phyloP scores from a whole-genome alignment of 1,140 invertebrate species.

The Drosophila pectinifera region DNA sequence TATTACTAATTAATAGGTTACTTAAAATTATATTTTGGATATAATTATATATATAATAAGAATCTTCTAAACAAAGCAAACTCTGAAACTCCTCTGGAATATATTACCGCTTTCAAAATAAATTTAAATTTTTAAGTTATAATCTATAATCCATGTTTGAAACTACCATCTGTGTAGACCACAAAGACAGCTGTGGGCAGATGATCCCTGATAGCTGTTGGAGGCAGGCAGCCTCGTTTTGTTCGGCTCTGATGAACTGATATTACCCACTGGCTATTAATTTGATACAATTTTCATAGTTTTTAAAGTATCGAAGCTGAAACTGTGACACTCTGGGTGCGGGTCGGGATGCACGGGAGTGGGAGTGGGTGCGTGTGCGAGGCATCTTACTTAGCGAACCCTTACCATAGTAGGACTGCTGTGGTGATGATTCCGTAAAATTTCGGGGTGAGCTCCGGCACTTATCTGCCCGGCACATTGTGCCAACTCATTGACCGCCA shows the following conservation, averaged over 20 bases:
- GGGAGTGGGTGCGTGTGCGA: slow-evolving; percentile 23
- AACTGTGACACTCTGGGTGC: slow-evolving; percentile 33
- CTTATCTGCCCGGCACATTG: slow-evolving; percentile 70
- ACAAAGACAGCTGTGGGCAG: slow-evolving; percentile 20
- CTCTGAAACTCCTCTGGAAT: fast-evolving
- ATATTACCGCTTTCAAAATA: neutral
- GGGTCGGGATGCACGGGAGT: neutral
- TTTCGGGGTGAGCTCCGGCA: slow-evolving; percentile 21
- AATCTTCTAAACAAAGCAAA: too few species aligned
- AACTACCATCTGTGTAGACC: neutral
- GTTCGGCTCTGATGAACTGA: slow-evolving; percentile 32
- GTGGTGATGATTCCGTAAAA: slow-evolving; percentile 24
- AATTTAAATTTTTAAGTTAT: neutral
- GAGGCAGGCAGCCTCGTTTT: slow-evolving; percentile 23
- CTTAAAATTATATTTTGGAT: too few species aligned
- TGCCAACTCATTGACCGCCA: slow-evolving; percentile 70
- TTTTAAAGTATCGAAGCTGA: slow-evolving; percentile 61
- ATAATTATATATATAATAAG: too few species aligned
- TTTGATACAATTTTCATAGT: slow-evolving; percentile 39
- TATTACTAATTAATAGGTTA: too few species aligned
- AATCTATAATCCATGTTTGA: neutral
- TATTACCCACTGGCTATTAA: slow-evolving; percentile 35
- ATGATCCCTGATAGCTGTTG: slow-evolving; percentile 45
- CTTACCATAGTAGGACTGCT: slow-evolving; percentile 54
- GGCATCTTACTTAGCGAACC: slow-evolving; percentile 72